Percentiles rank a stretch among this genome's conserved stretches.
Evolutionary conservation across 2,888 invertebrate genomes (phyloP).

Genomic region (Coelopa pilipes): DNA sequence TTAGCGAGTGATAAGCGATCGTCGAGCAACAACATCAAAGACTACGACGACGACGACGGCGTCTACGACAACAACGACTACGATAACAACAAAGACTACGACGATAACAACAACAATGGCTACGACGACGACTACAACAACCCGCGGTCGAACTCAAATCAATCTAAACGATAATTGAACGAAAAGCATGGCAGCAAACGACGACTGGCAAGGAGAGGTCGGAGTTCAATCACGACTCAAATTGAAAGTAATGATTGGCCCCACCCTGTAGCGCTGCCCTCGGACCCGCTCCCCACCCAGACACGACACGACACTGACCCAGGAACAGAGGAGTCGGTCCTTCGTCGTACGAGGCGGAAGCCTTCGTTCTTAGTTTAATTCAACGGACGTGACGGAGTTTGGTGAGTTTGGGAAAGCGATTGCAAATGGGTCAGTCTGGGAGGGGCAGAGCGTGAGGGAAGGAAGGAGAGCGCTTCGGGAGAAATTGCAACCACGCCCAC

Average conservation of each 20-base stretch:
- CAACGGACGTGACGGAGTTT: conserved; percentile 12
- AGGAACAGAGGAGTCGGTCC: background rate
- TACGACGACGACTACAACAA: background rate
- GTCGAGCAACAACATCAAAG: no score
- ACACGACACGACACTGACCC: no score
- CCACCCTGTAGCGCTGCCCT: background rate
- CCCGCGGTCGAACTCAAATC: background rate
- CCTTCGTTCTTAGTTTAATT: conserved; percentile 4
- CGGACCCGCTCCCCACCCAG: no score
- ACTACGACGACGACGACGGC: background rate
- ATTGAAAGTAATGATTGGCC: background rate
- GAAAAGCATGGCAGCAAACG: no score
- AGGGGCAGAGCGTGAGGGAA: background rate
- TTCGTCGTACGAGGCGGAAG: background rate
- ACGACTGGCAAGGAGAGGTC: conserved; percentile 12
- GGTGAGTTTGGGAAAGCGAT: background rate
- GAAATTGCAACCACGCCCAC: background rate
- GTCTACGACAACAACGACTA: background rate
- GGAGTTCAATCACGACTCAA: conserved; percentile 1
- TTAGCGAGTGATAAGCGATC: conserved; percentile 11
- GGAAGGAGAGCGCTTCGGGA: background rate
- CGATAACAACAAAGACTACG: background rate
- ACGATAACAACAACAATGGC: background rate
- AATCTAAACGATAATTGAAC: background rate
- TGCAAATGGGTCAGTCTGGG: background rate